These are phyloP conservation scores for Apoda limacodes DNA, from an alignment of 2,888 invertebrate species.

Conservation along the genomic window DNA sequence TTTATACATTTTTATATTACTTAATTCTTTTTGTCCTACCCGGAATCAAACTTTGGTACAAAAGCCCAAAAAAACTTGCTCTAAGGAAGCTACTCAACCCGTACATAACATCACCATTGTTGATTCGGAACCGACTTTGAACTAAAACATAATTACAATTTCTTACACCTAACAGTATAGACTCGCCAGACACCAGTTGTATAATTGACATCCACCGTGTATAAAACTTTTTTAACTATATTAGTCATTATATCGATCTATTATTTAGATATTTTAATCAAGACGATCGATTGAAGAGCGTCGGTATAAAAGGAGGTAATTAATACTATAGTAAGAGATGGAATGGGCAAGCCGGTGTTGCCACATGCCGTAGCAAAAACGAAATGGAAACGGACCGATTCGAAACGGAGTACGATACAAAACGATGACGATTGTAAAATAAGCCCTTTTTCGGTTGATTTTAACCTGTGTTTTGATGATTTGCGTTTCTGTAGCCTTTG, in stretches of 20 bases:
- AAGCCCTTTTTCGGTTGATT: conserved; percentile 49
- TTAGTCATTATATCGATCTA: conserved; percentile 45
- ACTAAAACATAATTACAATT: too few species aligned
- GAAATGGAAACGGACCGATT: conserved; percentile 57
- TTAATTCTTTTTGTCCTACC: too few species aligned
- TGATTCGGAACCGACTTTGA: too few species aligned
- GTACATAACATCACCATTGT: too few species aligned
- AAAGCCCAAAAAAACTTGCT: too few species aligned
- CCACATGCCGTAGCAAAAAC: conserved; percentile 65
- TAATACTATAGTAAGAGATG: conserved; percentile 62
- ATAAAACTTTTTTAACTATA: conserved; percentile 24
- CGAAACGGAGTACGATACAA: conserved; percentile 48
- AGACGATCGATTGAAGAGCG: conserved; percentile 56
- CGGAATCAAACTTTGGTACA: too few species aligned
- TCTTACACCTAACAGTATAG: too few species aligned
- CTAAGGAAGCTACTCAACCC: too few species aligned
- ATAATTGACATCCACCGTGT: too few species aligned
- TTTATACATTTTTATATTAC: too few species aligned
- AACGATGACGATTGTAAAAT: conserved; percentile 44
- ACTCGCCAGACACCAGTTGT: too few species aligned
- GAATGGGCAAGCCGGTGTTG: conserved; percentile 37
- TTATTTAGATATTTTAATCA: conserved; percentile 69
- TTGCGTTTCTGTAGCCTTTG: too few species aligned
- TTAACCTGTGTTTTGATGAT: conserved; percentile 39
- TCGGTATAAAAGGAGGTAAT: conserved; percentile 62